Evolutionary conservation across 2,888 invertebrate species (phyloP).

Genomic region (Aporophyla nigra): DNA sequence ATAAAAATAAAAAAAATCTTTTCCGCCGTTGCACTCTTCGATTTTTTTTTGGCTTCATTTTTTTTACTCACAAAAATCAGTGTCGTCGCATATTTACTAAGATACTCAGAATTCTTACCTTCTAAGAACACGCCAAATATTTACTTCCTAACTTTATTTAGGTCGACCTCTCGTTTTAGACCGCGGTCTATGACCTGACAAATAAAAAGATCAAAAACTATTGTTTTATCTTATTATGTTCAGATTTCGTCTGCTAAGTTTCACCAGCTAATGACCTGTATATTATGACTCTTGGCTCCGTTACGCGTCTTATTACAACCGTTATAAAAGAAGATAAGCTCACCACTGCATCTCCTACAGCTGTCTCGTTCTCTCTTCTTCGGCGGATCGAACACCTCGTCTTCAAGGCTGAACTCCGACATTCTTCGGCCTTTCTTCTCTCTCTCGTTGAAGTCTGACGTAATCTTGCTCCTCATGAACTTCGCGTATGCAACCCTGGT

Average conservation of each 20-base stretch:
- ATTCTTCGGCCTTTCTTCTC: constrained; percentile 66
- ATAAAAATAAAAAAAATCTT: too few species aligned
- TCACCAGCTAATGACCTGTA: too few species aligned
- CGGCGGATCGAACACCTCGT: constrained; percentile 81
- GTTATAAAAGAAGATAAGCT: constrained; percentile 37
- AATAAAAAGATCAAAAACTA: too few species aligned
- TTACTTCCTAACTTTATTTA: not conserved
- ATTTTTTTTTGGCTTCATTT: too few species aligned
- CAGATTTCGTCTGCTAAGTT: too few species aligned
- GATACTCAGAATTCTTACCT: not conserved
- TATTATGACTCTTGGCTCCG: not conserved
- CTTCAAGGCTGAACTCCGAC: constrained; percentile 78
- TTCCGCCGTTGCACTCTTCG: too few species aligned
- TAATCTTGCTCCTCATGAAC: constrained; percentile 95
- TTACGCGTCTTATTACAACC: not conserved
- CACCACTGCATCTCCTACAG: constrained; percentile 72
- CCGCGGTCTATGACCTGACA: too few species aligned
- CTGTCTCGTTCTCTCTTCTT: constrained; percentile 65
- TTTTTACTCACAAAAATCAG: too few species aligned
- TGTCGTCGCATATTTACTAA: too few species aligned
- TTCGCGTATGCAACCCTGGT: constrained; percentile 96
- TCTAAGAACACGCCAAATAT: not conserved
- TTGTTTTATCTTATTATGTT: too few species aligned
- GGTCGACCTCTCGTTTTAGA: not conserved
- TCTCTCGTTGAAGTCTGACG: constrained; percentile 87